phyloP scores from a whole-genome alignment of 2,888 invertebrate species.

The Anorthoa munda region DNA sequence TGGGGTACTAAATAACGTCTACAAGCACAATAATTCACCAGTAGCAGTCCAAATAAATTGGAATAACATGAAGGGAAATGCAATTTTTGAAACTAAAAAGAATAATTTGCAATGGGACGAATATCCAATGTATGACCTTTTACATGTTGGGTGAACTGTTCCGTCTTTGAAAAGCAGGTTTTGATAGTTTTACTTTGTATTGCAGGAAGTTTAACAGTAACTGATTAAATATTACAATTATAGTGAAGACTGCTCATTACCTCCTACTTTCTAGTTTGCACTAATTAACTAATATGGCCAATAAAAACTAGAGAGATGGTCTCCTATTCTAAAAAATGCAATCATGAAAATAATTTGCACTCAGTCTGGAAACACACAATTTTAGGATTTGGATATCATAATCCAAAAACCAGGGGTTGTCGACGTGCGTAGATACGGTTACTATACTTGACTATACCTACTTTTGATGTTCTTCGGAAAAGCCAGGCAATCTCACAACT shows the following conservation, averaged over 20 bases:
- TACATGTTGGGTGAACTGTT: neutral
- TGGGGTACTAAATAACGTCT: constrained; percentile 42
- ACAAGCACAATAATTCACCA: constrained; percentile 39
- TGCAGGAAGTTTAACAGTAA: no score
- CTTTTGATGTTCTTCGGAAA: no score
- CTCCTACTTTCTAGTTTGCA: neutral
- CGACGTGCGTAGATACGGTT: no score
- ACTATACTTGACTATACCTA: no score
- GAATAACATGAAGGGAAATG: constrained; percentile 24
- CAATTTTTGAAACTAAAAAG: constrained; percentile 15
- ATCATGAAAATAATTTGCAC: neutral
- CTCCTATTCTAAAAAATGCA: neutral
- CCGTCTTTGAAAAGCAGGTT: neutral
- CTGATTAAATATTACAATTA: neutral
- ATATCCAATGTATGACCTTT: neutral
- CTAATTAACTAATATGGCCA: no score
- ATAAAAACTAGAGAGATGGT: neutral
- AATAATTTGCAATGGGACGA: constrained; percentile 11
- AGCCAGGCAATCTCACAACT: no score
- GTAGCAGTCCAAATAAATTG: constrained; percentile 23
- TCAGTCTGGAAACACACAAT: neutral
- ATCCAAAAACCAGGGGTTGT: no score
- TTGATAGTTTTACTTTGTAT: neutral
- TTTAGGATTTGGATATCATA: no score
- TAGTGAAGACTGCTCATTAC: neutral